Percentiles rank a stretch among this genome's conserved stretches.
These are phyloP conservation scores for Eupeodes latifasciatus DNA, from an alignment of 2,888 invertebrate species.

Conservation along the genomic window DNA sequence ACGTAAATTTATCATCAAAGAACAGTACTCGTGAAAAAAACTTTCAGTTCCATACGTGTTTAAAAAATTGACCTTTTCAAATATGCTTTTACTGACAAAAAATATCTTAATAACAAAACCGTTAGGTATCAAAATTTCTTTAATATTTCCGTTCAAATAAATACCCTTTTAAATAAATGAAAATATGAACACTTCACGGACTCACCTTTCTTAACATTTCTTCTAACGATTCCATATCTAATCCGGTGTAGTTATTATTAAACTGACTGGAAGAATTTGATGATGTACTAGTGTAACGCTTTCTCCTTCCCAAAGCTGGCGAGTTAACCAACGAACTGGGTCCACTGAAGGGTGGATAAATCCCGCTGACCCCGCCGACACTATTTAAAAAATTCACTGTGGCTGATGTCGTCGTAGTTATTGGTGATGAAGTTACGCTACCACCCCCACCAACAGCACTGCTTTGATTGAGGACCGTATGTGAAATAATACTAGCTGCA, in stretches of 20 bases:
- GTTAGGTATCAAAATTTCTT: not conserved
- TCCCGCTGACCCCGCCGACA: slow-evolving; percentile 60
- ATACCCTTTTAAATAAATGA: not conserved
- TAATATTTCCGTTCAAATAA: not conserved
- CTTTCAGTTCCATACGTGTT: too few species aligned
- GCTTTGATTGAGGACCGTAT: slow-evolving; percentile 48
- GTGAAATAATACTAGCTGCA: slow-evolving; percentile 40
- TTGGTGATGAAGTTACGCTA: slow-evolving; percentile 52
- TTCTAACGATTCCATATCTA: slow-evolving; percentile 91
- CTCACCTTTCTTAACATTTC: slow-evolving; percentile 92
- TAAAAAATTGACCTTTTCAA: too few species aligned
- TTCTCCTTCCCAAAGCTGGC: slow-evolving; percentile 87
- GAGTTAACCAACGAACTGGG: slow-evolving; percentile 83
- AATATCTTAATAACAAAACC: too few species aligned
- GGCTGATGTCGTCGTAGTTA: slow-evolving; percentile 38
- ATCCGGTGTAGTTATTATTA: slow-evolving; percentile 86
- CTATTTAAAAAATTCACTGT: slow-evolving; percentile 61
- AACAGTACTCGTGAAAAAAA: too few species aligned
- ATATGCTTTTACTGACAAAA: too few species aligned
- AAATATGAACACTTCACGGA: not conserved
- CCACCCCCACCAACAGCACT: not conserved
- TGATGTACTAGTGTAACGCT: slow-evolving; percentile 86
- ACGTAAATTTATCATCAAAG: too few species aligned
- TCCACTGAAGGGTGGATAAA: slow-evolving; percentile 79
- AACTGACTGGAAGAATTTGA: slow-evolving; percentile 87